phyloP scores from a whole-genome alignment of 2,113 vertebrate species.

The Pseudopodoces humilis region DNA sequence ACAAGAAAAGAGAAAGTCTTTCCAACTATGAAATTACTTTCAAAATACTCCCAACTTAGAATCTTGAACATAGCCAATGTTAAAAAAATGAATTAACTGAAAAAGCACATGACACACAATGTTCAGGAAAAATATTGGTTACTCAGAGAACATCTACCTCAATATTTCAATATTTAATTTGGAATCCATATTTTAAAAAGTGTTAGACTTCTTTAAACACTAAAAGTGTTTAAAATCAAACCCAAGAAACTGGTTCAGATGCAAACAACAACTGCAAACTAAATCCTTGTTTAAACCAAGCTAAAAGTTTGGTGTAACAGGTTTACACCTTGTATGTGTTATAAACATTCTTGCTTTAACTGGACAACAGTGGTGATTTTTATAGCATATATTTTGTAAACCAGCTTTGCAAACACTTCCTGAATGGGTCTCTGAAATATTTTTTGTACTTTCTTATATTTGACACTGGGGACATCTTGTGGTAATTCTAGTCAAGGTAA shows the following conservation, averaged over 20 bases:
- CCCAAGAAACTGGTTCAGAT: neutral
- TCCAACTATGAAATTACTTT: neutral
- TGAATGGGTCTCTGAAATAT: neutral
- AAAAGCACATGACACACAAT: neutral
- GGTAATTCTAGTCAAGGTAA: neutral
- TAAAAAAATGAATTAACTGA: neutral
- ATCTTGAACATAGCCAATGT: neutral
- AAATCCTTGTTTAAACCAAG: neutral
- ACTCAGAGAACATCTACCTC: neutral
- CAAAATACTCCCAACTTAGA: neutral
- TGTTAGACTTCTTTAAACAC: neutral
- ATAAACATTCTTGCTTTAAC: neutral
- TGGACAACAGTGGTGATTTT: neutral
- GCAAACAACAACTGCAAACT: neutral
- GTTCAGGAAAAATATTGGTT: neutral
- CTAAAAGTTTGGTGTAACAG: neutral
- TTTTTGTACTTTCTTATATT: neutral
- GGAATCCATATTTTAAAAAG: neutral
- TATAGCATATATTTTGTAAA: neutral
- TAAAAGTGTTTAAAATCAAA: neutral
- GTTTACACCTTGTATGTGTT: neutral
- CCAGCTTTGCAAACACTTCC: neutral
- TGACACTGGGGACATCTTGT: slow-evolving; percentile 21
- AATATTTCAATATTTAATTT: neutral
- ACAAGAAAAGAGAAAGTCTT: neutral